These are phyloP conservation scores for Aix galericulata DNA, from an alignment of 2,113 vertebrate species.

Conservation along the genomic window DNA sequence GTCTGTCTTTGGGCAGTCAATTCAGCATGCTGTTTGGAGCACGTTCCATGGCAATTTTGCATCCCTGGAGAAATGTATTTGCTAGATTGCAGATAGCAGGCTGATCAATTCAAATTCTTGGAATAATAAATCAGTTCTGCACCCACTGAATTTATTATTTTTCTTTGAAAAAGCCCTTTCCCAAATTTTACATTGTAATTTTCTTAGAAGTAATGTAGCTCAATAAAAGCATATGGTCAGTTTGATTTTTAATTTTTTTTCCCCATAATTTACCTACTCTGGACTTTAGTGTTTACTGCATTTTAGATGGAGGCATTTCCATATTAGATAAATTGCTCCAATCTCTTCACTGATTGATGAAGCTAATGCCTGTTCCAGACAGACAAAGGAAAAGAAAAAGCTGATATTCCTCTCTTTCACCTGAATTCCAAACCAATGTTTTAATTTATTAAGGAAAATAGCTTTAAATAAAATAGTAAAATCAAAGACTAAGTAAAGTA, in stretches of 20 bases:
- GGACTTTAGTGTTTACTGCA: neutral
- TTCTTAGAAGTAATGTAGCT: neutral
- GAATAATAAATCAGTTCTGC: neutral
- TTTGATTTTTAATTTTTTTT: neutral
- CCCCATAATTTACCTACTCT: neutral
- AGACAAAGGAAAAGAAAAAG: neutral
- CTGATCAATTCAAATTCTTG: neutral
- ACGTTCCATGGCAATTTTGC: neutral
- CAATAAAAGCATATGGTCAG: neutral
- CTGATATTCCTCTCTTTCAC: neutral
- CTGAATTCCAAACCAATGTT: neutral
- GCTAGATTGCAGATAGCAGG: neutral
- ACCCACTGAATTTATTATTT: neutral
- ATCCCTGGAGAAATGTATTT: neutral
- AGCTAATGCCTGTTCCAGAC: neutral
- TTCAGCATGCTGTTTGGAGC: neutral
- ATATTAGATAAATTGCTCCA: neutral
- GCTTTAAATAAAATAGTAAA: neutral
- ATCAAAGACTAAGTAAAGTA: neutral
- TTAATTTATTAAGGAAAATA: conserved; percentile 1
- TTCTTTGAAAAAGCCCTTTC: neutral
- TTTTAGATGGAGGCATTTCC: neutral
- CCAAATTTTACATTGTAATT: neutral
- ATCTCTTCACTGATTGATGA: neutral
- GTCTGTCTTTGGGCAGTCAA: neutral